Evolutionary conservation across 2,888 invertebrate species (phyloP).

Genomic region (Agriopis marginaria): DNA sequence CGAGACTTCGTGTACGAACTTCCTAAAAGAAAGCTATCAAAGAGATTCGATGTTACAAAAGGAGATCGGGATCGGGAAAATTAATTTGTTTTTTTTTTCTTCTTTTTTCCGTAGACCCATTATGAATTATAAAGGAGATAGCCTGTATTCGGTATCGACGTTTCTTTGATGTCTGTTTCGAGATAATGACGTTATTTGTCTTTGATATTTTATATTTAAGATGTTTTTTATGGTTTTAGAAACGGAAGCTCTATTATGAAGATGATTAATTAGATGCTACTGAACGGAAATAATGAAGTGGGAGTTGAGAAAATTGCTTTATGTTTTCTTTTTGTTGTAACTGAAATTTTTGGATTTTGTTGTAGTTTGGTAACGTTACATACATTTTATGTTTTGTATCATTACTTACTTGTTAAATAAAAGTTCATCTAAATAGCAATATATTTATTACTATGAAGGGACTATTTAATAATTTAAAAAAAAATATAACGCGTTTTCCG

Average conservation of each 20-base stretch:
- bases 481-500: too few species aligned
- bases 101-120: conserved; percentile 33
- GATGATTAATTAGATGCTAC: conserved; percentile 44
- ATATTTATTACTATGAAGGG: too few species aligned
- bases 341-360: neutral
- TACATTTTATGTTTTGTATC: neutral
- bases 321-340: neutral
- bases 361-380: neutral
- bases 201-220: conserved; percentile 68
- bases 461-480: too few species aligned
- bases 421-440: too few species aligned
- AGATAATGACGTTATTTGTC: conserved; percentile 78
- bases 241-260: conserved; percentile 46
- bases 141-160: conserved; percentile 66
- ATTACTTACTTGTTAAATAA: too few species aligned
- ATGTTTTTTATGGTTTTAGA: conserved; percentile 50
- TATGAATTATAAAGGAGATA: conserved; percentile 41
- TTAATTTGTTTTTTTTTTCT: conserved; percentile 77
- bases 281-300: conserved; percentile 27
- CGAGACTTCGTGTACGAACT: conserved; percentile 1
- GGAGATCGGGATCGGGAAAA: conserved; percentile 66
- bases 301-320: conserved; percentile 9
- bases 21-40: conserved; percentile 66
- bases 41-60: conserved; percentile 68
- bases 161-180: conserved; percentile 71